Evolutionary conservation across 23 tunicate genomes (phyloP).

Genomic region (Oikopleura albicans): DNA sequence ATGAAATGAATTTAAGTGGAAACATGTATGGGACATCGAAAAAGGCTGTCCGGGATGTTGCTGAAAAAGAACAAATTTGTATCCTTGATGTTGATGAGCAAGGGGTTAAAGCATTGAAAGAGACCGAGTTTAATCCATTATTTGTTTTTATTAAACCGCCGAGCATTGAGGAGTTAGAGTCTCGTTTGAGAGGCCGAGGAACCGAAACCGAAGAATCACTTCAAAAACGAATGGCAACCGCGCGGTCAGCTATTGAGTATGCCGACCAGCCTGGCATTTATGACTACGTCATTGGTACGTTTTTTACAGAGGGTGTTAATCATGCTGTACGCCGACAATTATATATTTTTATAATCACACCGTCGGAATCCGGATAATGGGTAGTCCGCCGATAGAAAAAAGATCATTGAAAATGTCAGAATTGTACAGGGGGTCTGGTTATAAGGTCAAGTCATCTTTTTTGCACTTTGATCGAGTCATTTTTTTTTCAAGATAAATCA

Average conservation of each 20-base stretch:
- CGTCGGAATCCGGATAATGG: not conserved
- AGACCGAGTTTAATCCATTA: conserved; percentile 23
- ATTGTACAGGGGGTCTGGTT: no score
- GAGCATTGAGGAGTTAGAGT: conserved; percentile 21
- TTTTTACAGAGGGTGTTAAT: not conserved
- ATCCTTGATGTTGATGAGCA: conserved; percentile 30
- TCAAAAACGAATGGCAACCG: conserved; percentile 28
- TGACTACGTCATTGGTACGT: conserved; percentile 19
- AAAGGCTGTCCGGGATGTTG: conserved; percentile 20
- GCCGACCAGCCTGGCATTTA: conserved; percentile 24
- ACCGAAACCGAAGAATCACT: conserved; percentile 24
- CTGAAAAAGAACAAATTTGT: conserved; percentile 20
- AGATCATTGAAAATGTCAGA: no score
- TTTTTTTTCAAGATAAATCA: no score
- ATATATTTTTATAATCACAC: not conserved
- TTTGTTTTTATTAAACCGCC: conserved; percentile 27
- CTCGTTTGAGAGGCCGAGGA: conserved; percentile 22
- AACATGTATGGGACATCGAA: conserved; percentile 28
- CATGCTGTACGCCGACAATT: not conserved
- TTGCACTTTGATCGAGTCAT: no score
- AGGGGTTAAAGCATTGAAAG: conserved; percentile 24
- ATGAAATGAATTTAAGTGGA: no score
- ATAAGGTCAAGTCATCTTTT: no score
- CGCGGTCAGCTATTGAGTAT: conserved; percentile 23
- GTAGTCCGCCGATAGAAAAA: not conserved